Conservation (phyloP, 1,140 invertebrate species). For the Coenobita brevimanus region DNA sequence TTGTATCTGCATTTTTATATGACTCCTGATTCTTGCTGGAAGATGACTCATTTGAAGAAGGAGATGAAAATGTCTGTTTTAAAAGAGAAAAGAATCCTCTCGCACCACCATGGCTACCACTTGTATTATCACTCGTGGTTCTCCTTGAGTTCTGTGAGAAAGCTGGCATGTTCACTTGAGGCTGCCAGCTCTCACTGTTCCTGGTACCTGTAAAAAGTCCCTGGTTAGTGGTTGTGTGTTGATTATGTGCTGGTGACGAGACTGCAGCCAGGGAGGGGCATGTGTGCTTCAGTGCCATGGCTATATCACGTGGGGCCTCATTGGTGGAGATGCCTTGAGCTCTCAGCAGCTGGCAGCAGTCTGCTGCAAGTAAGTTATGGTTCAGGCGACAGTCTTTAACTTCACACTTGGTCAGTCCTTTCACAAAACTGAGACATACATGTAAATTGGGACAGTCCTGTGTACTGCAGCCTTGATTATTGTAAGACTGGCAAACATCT, state of each 20-base stretch:
- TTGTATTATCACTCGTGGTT: too few relatives aligned
- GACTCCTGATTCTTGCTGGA: too few relatives aligned
- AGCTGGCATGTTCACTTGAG: too few relatives aligned
- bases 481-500: conserved; percentile 34
- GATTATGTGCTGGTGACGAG: not conserved
- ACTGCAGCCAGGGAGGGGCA: not conserved
- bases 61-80: too few relatives aligned
- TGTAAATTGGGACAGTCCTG: conserved; percentile 18
- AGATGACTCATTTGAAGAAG: too few relatives aligned
- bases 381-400: conserved; percentile 5
- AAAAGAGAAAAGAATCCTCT: too few relatives aligned
- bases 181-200: too few relatives aligned
- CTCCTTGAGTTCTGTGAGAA: too few relatives aligned
- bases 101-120: too few relatives aligned
- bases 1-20: too few relatives aligned
- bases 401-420: not conserved
- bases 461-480: not conserved
- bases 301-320: conserved; percentile 24
- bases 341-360: conserved; percentile 1
- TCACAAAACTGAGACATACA: conserved; percentile 21
- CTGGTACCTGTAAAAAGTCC: not conserved
- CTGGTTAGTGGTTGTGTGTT: not conserved
- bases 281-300: conserved; percentile 1
- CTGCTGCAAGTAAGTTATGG: conserved; percentile 16
- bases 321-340: conserved; percentile 16